Percentiles rank a stretch among this genome's conserved stretches.
These are phyloP conservation scores for Lepus townsendii DNA, from an alignment of 2,797 vertebrate genomes.

Conservation along the genomic window DNA sequence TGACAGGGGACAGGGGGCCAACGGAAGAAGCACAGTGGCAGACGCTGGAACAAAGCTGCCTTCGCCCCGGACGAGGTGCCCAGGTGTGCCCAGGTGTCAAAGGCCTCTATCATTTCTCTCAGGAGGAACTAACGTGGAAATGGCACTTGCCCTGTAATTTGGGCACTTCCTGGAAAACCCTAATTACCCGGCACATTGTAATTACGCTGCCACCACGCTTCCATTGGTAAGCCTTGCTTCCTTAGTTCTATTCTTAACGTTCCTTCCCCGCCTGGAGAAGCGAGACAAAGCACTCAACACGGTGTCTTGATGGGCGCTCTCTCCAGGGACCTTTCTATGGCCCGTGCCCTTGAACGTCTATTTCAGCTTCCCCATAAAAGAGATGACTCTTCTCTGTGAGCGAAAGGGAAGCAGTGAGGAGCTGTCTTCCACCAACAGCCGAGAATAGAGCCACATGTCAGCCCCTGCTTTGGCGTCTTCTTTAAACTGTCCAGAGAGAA, in stretches of 20 bases:
- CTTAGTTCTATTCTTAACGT: constrained; percentile 75
- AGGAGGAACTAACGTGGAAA: constrained; percentile 52
- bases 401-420: constrained; percentile 8
- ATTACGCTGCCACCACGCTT: constrained; percentile 63
- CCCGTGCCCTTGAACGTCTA: constrained; percentile 19
- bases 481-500: constrained; percentile 4
- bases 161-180: constrained; percentile 78
- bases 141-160: constrained; percentile 72
- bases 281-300: constrained; percentile 67
- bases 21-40: not conserved
- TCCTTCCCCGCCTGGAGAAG: constrained; percentile 45
- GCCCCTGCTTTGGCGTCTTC: constrained; percentile 1
- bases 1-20: not conserved
- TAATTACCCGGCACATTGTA: constrained; percentile 59
- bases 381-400: constrained; percentile 58
- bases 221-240: constrained; percentile 55
- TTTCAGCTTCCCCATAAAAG: constrained; percentile 66
- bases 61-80: not conserved
- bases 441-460: constrained; percentile 38
- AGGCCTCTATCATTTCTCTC: constrained; percentile 45
- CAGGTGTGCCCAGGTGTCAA: not conserved
- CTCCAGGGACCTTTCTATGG: constrained; percentile 57
- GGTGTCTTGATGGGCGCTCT: constrained; percentile 28
- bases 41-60: not conserved
- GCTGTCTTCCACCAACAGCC: constrained; percentile 30